Evolutionary conservation across 2,113 vertebrate species (phyloP).

Genomic region (Ptilonorhynchus violaceus): DNA sequence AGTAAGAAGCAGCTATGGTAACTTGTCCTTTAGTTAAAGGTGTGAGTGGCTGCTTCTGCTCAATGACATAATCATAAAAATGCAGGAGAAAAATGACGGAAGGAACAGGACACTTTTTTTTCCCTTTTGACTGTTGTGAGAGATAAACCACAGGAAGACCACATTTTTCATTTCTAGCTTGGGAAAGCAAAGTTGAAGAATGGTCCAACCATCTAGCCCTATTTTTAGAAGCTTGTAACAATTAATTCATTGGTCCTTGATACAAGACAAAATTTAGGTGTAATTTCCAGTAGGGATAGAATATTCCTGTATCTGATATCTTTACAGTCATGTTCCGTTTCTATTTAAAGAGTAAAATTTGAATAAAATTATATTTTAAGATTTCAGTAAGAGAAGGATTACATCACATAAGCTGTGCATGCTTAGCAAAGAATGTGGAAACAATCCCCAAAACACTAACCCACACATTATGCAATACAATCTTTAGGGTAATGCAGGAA

Average conservation of each 20-base stretch:
- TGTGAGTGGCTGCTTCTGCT: not conserved
- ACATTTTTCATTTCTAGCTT: not conserved
- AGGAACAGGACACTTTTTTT: not conserved
- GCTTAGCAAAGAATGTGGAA: not conserved
- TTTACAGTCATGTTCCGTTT: not conserved
- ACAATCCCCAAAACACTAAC: not conserved
- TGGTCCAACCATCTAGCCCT: not conserved
- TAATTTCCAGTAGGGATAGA: not conserved
- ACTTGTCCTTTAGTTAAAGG: not conserved
- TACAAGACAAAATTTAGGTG: not conserved
- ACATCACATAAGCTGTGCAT: not conserved
- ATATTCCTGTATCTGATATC: not conserved
- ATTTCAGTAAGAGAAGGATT: not conserved
- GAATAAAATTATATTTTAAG: not conserved
- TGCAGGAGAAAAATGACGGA: not conserved
- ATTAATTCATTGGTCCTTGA: not conserved
- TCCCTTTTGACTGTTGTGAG: not conserved
- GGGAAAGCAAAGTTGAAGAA: not conserved
- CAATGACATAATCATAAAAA: not conserved
- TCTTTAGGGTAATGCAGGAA: not conserved
- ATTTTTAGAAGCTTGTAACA: not conserved
- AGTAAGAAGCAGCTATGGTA: not conserved
- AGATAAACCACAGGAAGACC: not conserved
- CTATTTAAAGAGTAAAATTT: not conserved
- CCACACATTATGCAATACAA: accelerated